A percentile compares a stretch with the other conserved stretches of the same genome.
These are phyloP conservation scores for Caenorhabditis remanei DNA, from an alignment of 1,140 invertebrate species.

Conservation along the genomic window DNA sequence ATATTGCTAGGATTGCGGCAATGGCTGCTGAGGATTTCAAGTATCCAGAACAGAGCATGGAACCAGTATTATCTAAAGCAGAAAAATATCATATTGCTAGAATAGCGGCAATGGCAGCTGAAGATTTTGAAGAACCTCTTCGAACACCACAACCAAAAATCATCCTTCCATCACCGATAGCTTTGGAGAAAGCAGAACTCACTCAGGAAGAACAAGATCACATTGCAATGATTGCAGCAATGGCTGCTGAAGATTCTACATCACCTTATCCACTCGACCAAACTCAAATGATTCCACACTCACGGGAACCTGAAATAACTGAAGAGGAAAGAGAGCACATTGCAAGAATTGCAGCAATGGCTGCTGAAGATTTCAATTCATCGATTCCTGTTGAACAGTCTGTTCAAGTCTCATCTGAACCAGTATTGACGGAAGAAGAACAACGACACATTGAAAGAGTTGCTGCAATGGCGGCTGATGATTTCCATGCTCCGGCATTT, in stretches of 20 bases:
- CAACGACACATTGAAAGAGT: neutral
- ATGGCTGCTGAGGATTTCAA: slow-evolving; percentile 49
- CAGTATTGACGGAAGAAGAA: slow-evolving; percentile 40
- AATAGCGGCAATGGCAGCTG: neutral
- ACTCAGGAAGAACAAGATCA: slow-evolving; percentile 56
- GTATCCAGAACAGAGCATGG: neutral
- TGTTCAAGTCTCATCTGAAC: neutral
- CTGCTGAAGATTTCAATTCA: neutral
- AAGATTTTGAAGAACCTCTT: neutral
- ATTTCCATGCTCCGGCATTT: neutral
- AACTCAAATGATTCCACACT: neutral
- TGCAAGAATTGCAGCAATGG: neutral
- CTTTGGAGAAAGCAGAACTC: slow-evolving; percentile 7
- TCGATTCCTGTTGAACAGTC: neutral
- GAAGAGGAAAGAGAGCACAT: slow-evolving; percentile 19
- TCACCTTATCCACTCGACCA: neutral
- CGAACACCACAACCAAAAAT: neutral
- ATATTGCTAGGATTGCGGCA: slow-evolving; percentile 54
- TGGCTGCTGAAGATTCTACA: slow-evolving; percentile 36
- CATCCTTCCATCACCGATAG: neutral
- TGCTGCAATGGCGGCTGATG: neutral
- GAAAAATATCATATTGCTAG: slow-evolving; percentile 22
- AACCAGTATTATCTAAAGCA: neutral
- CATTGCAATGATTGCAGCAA: slow-evolving; percentile 58
- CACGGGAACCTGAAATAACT: neutral